A percentile compares a stretch with the other conserved stretches of the same genome.
Evolutionary conservation across 2,888 invertebrate genomes (phyloP).

Genomic region (Furcula furcula): DNA sequence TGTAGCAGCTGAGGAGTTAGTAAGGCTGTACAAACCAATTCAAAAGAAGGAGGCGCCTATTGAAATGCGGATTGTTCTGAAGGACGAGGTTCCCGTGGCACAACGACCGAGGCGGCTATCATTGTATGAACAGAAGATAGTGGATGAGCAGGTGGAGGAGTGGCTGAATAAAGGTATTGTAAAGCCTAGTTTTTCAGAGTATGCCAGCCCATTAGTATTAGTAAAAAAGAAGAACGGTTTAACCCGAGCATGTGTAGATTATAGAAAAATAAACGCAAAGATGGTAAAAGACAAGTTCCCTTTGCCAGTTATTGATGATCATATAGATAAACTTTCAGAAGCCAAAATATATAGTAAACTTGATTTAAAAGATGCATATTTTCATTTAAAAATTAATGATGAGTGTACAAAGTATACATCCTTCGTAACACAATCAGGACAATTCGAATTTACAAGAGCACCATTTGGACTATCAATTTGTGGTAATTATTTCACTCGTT

Average conservation of each 20-base stretch:
- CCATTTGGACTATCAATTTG: constrained; percentile 53
- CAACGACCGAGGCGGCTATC: neutral
- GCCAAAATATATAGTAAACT: constrained; percentile 20
- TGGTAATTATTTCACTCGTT: constrained; percentile 43
- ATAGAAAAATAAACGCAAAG: constrained; percentile 9
- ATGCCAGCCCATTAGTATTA: constrained; percentile 20
- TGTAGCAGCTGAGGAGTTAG: neutral
- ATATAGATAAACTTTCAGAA: constrained; percentile 45
- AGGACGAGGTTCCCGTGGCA: neutral
- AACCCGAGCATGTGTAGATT: constrained; percentile 45
- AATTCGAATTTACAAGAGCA: constrained; percentile 48
- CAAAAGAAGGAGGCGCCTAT: neutral
- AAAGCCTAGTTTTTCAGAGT: constrained; percentile 16
- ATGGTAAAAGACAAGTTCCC: constrained; percentile 31
- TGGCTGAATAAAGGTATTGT: neutral
- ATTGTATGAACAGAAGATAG: neutral
- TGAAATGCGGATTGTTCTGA: neutral
- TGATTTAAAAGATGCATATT: constrained; percentile 47
- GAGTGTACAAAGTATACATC: constrained; percentile 39
- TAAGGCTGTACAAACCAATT: neutral
- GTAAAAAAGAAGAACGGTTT: constrained; percentile 21
- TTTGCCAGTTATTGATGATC: constrained; percentile 45
- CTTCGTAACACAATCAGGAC: constrained; percentile 46
- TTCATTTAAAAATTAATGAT: constrained; percentile 40
- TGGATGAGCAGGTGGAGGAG: neutral